Percentiles rank a stretch among this genome's conserved stretches.
Conservation (phyloP, 2,888 invertebrate species). For the Polylopha cassiicola region DNA sequence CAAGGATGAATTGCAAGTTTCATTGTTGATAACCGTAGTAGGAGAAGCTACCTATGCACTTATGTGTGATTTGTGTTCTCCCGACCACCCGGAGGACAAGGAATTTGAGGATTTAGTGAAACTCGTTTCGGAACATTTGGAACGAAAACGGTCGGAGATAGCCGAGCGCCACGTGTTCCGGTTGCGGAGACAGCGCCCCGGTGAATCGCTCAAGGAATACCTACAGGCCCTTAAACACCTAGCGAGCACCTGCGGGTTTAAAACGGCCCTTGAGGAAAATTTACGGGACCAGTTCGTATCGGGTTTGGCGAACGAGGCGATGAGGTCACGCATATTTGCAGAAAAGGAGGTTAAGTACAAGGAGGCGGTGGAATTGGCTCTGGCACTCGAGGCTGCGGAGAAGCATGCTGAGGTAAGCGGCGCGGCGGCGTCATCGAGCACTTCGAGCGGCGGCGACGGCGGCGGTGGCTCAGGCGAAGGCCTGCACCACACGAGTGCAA, state of each 20-base stretch:
- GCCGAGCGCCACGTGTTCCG: slow-evolving; percentile 26
- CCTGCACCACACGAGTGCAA: background rate
- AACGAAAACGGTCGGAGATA: slow-evolving; percentile 27
- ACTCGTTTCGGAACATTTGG: slow-evolving; percentile 25
- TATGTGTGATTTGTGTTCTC: slow-evolving; percentile 32
- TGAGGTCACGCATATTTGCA: slow-evolving; percentile 13
- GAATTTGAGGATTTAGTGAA: slow-evolving; percentile 25
- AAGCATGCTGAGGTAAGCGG: slow-evolving; percentile 13
- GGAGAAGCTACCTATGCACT: slow-evolving; percentile 21
- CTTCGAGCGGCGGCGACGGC: background rate
- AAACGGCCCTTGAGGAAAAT: slow-evolving; percentile 20
- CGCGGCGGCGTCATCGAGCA: background rate
- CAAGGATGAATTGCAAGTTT: slow-evolving; percentile 2
- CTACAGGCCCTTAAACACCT: slow-evolving; percentile 26
- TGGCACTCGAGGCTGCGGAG: slow-evolving; percentile 12
- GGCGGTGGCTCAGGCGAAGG: background rate
- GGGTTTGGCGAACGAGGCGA: slow-evolving; percentile 14
- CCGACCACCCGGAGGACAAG: slow-evolving; percentile 26
- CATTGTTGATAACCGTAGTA: slow-evolving; percentile 5
- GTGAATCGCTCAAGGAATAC: slow-evolving; percentile 23
- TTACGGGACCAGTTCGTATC: slow-evolving; percentile 21
- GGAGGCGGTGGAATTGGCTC: no score
- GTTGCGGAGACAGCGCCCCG: slow-evolving; percentile 13
- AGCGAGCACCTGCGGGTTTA: slow-evolving; percentile 26
- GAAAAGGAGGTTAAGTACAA: slow-evolving; percentile 5